Evolutionary conservation across 2,113 vertebrate species (phyloP), one percentile per base, ranked within the genome.

Genomic region (Cyprinodon brontotheroides): DNA sequence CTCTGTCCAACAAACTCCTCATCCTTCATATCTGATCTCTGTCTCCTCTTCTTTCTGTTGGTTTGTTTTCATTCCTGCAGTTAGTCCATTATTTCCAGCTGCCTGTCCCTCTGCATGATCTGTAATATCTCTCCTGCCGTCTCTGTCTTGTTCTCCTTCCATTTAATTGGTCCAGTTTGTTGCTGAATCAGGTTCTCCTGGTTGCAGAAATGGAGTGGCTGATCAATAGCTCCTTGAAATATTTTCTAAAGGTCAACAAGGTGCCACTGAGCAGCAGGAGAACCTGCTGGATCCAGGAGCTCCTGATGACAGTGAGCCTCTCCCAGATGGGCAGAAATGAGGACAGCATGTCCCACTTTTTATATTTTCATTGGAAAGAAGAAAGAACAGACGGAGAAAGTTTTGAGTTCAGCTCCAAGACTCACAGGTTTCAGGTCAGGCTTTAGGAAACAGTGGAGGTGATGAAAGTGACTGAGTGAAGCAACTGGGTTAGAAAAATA

Each of bases 321-420:
- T 86, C 83, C 71, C 59, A 37, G 74, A 74, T 60, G 66, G 63
- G 84, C 86, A 92, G 82, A 65, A 71, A 90, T 83, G 79, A 74
- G 61, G 29, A 65, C 72, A 75, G 22, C 57, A 73, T 63, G 48
- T 87, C 71, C 81, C 1, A 83, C 81, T 90, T 89, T 92, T 84
- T 87, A 90, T 86, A 71, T 38, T 41, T 87, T 83, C 91, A 89
- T 91, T 86, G 92, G 94, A 92, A 95, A 92, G 91, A 91, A 92
- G 92, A 91, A 91, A 80, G 80, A 62, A 77, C 67, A 72, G 72
- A 71, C 65, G 74, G 69, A 37, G 67, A 75, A 65, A 63, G 72
- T 29, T 29, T 29, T 29, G 29, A 29, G 73, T 72, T 77, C 70
- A 74, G 81, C 80, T 90, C 89, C 91, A 91, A 92, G 68, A 88